Conservation (phyloP, 2,113 vertebrate genomes). For the Odocoileus virginianus region DNA sequence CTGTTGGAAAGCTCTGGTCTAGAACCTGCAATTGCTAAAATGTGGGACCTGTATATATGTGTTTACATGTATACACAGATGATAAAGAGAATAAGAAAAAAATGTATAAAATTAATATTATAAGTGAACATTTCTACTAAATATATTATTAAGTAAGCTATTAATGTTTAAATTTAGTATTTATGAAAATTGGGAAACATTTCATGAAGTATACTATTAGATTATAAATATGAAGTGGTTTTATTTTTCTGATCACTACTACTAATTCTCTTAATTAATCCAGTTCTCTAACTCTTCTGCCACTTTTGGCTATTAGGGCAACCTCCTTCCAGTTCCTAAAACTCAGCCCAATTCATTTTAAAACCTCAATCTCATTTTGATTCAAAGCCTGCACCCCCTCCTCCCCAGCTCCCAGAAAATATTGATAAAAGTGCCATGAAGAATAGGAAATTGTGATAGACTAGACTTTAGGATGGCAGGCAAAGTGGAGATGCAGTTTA, state of each 20-base stretch:
- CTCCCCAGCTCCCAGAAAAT: neutral
- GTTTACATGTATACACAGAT: neutral
- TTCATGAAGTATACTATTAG: neutral
- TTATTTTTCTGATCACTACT: neutral
- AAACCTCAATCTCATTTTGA: neutral
- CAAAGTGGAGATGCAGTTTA: neutral
- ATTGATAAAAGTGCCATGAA: neutral
- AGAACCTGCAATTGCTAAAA: neutral
- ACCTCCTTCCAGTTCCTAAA: neutral
- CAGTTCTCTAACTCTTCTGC: neutral
- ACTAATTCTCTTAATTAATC: neutral
- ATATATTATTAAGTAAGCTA: neutral
- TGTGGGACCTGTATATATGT: neutral
- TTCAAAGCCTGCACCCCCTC: neutral
- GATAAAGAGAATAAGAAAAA: neutral
- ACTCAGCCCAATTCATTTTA: neutral
- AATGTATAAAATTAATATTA: neutral
- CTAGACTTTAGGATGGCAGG: neutral
- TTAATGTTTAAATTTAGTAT: neutral
- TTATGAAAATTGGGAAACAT: neutral
- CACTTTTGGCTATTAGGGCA: neutral
- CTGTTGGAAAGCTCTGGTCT: neutral
- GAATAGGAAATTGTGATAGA: neutral
- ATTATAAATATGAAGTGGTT: neutral
- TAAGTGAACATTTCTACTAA: neutral